These are phyloP conservation scores for Flexamia atlantica DNA, from an alignment of 2,888 invertebrate genomes.

Conservation along the genomic window DNA sequence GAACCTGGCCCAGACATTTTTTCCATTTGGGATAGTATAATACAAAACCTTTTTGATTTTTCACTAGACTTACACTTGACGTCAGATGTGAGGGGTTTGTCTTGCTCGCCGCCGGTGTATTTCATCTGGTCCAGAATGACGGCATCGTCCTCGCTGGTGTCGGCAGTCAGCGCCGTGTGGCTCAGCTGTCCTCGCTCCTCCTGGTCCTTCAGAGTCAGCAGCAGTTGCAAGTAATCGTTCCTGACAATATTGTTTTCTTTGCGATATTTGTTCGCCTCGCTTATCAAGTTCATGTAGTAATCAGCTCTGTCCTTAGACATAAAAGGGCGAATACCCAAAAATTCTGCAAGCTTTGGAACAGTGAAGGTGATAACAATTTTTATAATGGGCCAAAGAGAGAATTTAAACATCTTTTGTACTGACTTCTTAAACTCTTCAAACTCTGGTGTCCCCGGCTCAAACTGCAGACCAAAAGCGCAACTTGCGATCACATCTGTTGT, in stretches of 20 bases:
- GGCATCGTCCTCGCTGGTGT: conserved; percentile 8
- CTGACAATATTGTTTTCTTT: conserved; percentile 41
- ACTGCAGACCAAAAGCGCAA: conserved; percentile 48
- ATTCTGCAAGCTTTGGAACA: conserved; percentile 7
- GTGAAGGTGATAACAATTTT: neutral
- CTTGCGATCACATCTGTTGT: conserved; percentile 37
- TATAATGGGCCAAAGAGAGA: neutral
- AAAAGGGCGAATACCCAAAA: neutral
- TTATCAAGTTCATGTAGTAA: neutral
- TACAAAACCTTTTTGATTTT: neutral
- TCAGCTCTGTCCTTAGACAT: neutral
- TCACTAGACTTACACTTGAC: conserved; percentile 4
- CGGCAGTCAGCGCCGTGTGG: neutral
- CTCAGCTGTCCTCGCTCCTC: neutral
- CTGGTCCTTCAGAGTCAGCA: conserved; percentile 40
- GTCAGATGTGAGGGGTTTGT: neutral
- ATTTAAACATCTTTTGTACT: neutral
- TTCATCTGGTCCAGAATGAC: conserved; percentile 30
- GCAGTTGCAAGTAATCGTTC: conserved; percentile 39
- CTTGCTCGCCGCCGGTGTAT: neutral
- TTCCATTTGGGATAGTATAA: neutral
- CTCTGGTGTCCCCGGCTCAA: conserved; percentile 22
- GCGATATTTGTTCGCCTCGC: neutral
- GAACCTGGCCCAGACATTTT: neutral
- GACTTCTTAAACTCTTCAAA: neutral